These are phyloP conservation scores for Frieseomelitta varia DNA, from an alignment of 1,140 invertebrate genomes.

Conservation along the genomic window DNA sequence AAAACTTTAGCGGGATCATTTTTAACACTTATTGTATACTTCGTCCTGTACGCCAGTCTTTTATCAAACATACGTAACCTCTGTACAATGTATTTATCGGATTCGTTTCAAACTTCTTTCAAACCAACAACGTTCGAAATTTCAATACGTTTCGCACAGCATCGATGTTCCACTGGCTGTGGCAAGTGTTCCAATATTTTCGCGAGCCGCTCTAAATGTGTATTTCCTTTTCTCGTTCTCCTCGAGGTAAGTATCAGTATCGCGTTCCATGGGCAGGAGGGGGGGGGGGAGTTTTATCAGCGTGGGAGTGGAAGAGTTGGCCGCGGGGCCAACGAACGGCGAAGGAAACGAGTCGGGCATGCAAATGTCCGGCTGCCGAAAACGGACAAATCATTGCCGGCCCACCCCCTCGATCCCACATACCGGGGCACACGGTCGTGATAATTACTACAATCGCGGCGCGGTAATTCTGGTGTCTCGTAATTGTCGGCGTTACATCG, in stretches of 20 bases:
- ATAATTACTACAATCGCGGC: slow-evolving; percentile 66
- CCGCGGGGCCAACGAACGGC: background rate
- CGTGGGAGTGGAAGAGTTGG: background rate
- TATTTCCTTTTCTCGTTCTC: background rate
- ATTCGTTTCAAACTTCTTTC: too few relatives aligned
- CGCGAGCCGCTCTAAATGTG: too few relatives aligned
- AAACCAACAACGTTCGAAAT: too few relatives aligned
- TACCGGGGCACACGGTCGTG: slow-evolving; percentile 30
- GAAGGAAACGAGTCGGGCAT: slow-evolving; percentile 40
- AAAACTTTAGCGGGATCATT: too few relatives aligned
- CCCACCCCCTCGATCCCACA: slow-evolving; percentile 20
- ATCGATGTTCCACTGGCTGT: too few relatives aligned
- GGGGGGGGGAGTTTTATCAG: background rate
- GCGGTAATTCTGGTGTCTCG: slow-evolving; percentile 65
- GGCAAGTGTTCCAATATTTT: too few relatives aligned
- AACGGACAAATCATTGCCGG: slow-evolving; percentile 63
- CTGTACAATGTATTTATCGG: too few relatives aligned
- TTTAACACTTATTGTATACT: too few relatives aligned
- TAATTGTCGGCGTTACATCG: slow-evolving; percentile 66
- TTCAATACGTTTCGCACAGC: too few relatives aligned
- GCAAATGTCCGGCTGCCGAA: slow-evolving; percentile 65
- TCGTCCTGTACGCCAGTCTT: too few relatives aligned
- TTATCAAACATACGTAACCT: too few relatives aligned
- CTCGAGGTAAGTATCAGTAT: background rate
- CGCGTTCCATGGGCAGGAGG: background rate